Evolutionary conservation across 2,113 vertebrate species (phyloP), one percentile per base, ranked within the genome.

Genomic region (Anser brachyrhynchus): DNA sequence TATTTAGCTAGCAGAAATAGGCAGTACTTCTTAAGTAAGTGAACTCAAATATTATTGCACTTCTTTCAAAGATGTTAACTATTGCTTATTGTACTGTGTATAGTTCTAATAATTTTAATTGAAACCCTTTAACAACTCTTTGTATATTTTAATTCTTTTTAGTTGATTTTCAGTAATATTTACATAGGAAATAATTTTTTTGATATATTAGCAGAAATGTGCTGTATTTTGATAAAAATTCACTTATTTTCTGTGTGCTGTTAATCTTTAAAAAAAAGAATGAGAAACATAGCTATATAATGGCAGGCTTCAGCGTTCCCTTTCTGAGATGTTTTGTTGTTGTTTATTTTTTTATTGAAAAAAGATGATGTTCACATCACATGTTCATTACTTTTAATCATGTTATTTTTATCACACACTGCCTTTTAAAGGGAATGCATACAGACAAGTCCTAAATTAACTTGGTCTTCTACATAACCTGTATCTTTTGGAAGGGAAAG

Each of bases 71-170:
- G 87, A 97, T 97, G 92, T 97, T 97, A 97, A 96, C 96, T 96
- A 90, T 97, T 97, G 96, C 96, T 97, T 98, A 93, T 97, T 97
- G 91, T 98, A 98, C 94, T 97, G 87, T 98, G 95, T 98, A 98
- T 97, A 97, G 93, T 95, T 98, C 96, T 98, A 97, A 97, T 97
- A 97, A 96, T 97, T 97, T 97, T 97, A 97, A 98, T 95, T 97
- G 98, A 98, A 98, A 98, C 98, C 98, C 98, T 98, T 98, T 98
- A 98, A 97, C 96, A 98, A 97, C 97, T 98, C 98, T 97, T 98
- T 98, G 97, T 98, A 98, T 98, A 98, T 97, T 98, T 97, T 97
- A 97, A 97, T 96, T 97, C 92, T 97, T 97, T 98, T 98, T 97
- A 97, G 97, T 97, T 98, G 89, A 96, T 97, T 98, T 98, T 98